Evolutionary conservation across 2,888 invertebrate genomes (phyloP).

Genomic region (Nomada goodeniana): DNA sequence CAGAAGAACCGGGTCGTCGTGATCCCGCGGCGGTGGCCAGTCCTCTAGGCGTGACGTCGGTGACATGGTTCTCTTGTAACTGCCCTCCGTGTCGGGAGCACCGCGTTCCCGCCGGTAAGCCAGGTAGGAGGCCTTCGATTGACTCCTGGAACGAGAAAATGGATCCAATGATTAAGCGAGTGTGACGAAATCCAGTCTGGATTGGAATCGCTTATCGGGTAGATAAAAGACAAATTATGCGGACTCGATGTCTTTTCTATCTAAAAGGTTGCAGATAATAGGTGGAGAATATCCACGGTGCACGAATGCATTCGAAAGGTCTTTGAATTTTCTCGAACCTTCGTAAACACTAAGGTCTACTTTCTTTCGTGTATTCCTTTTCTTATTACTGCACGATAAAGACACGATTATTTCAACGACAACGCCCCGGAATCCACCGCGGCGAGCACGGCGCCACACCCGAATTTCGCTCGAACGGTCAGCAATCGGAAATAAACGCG

Average conservation of each 20-base stretch:
- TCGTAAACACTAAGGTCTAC: neutral
- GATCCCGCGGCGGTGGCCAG: constrained; percentile 77
- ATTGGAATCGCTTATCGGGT: neutral
- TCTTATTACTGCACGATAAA: neutral
- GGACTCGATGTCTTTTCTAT: neutral
- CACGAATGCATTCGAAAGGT: no score
- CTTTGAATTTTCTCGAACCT: neutral
- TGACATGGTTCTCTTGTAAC: constrained; percentile 90
- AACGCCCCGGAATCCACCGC: neutral
- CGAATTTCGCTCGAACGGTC: constrained; percentile 9
- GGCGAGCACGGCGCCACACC: neutral
- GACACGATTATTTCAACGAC: neutral
- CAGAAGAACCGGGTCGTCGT: constrained; percentile 81
- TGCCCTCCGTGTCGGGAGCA: constrained; percentile 89
- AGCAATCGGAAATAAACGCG: constrained; percentile 24
- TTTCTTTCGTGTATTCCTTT: neutral
- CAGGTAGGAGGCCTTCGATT: constrained; percentile 91
- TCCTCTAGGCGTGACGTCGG: constrained; percentile 85
- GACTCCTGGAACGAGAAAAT: constrained; percentile 86
- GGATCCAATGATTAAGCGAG: neutral
- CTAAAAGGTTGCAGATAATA: no score
- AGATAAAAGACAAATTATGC: neutral
- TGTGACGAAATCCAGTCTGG: no score
- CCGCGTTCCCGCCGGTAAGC: constrained; percentile 90
- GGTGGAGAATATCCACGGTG: no score